Evolutionary conservation across 2,797 vertebrate species (phyloP).

Genomic region (Mastacembelus armatus): DNA sequence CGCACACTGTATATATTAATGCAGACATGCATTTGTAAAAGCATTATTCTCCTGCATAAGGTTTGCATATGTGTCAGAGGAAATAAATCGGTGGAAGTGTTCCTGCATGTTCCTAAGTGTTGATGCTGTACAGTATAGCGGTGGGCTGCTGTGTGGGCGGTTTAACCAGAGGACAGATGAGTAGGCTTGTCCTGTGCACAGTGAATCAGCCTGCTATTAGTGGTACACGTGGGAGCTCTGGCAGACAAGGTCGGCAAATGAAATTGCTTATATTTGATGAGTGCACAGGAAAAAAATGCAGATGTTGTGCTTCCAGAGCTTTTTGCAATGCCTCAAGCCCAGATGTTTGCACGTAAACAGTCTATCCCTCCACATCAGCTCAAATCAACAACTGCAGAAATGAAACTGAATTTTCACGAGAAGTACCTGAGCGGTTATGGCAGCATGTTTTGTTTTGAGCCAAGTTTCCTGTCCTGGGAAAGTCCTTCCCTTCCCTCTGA

Average conservation of each 20-base stretch:
- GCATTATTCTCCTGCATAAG: neutral
- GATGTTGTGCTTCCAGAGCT: neutral
- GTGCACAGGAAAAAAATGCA: conserved; percentile 19
- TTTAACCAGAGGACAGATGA: conserved; percentile 65
- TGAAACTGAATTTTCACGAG: conserved; percentile 41
- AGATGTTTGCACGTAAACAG: neutral
- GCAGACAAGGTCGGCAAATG: conserved; percentile 55
- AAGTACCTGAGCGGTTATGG: conserved; percentile 47
- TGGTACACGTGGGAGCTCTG: conserved; percentile 61
- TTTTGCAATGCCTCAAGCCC: neutral
- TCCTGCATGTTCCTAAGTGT: conserved; percentile 50
- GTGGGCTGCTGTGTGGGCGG: conserved; percentile 71
- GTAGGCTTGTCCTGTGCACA: conserved; percentile 65
- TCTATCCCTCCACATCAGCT: neutral
- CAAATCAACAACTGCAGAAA: conserved; percentile 5
- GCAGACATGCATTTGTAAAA: neutral
- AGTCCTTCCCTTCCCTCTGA: conserved; percentile 72
- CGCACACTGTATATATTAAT: no score
- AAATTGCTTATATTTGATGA: conserved; percentile 44
- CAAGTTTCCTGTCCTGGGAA: conserved; percentile 71
- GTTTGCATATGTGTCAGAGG: conserved; percentile 54
- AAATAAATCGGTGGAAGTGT: conserved; percentile 45
- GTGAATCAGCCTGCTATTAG: conserved; percentile 79
- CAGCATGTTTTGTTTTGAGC: conserved; percentile 48
- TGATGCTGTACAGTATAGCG: conserved; percentile 57